Base-by-base conservation (phyloP, 2,888 invertebrate species). In the Spicauda simplicius region DNA sequence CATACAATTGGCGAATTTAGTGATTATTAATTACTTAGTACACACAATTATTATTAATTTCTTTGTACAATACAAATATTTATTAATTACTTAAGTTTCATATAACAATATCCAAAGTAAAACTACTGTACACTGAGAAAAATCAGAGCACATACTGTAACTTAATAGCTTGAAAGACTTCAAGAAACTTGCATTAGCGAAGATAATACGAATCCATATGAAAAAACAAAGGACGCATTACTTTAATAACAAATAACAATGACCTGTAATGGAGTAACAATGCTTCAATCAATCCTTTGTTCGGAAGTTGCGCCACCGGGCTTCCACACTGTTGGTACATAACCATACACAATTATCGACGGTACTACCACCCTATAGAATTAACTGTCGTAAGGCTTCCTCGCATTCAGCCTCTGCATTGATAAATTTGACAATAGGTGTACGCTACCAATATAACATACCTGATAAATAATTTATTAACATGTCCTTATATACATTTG, bases 341-440 rank as follows among this genome's bases (percentile, higher is more conserved):
- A 72, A 73, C 70, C 66, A 70, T 65, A 71, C 69, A 68, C 69
- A 74, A 74, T 73, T 74, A 72, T 61, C 68, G 50, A 66, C 57
- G 68, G 68, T 50, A 56, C 60, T 48, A 37, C 55, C 33, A 33
- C 58, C 45, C 65, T 59, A 59, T 59, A 59, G 48, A 66, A 50
- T 55, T 54, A 37, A 55, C 60, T 66, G 48, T 45, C 65, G 18
- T 33, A 55, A 20, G 60, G 12, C 50, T 61, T 37, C 56, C 50
- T 48, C 41, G 41, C 41, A 45, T 45, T 45, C 41, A 45, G n/a
- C 41, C 3, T n/a, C n/a, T n/a, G n/a, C n/a, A n/a, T n/a, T n/a
- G n/a, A n/a, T n/a, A n/a, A n/a, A n/a, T n/a, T n/a, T n/a, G n/a
- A n/a, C n/a, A n/a, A n/a, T n/a, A n/a, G n/a, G n/a, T n/a, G n/a